Conservation (phyloP, 2,113 vertebrate species). For the Melanostigma gelatinosum region DNA sequence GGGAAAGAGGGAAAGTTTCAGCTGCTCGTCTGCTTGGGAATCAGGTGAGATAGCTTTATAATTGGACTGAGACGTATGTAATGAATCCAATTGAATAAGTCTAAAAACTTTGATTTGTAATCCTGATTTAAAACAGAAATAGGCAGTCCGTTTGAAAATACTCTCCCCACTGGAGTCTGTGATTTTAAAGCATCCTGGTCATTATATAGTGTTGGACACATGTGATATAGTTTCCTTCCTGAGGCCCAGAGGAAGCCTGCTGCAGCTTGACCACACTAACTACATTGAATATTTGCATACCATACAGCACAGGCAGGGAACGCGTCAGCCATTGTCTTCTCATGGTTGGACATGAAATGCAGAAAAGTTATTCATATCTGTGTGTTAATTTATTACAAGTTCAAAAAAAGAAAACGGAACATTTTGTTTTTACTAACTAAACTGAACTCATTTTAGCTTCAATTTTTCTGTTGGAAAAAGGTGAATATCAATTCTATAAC, state of each 20-base stretch:
- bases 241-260: slow-evolving; percentile 6
- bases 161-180: background rate
- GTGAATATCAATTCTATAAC: background rate
- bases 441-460: background rate
- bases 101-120: background rate
- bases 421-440: background rate
- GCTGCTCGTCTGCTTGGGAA: slow-evolving; percentile 94
- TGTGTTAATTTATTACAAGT: background rate
- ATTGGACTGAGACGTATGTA: background rate
- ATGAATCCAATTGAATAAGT: background rate
- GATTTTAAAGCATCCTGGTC: slow-evolving; percentile 2
- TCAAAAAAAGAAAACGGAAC: background rate
- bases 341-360: background rate
- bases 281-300: slow-evolving; percentile 19
- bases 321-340: background rate
- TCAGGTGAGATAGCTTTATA: slow-evolving; percentile 83
- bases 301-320: background rate
- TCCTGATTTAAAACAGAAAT: background rate
- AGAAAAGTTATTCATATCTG: background rate
- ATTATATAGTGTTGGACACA: background rate
- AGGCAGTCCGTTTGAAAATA: background rate
- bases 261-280: background rate
- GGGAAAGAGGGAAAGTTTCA: slow-evolving; percentile 99
- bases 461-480: background rate
- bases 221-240: slow-evolving; percentile 14